Conservation (phyloP, 2,888 invertebrate species). For the Atrina japonica region DNA sequence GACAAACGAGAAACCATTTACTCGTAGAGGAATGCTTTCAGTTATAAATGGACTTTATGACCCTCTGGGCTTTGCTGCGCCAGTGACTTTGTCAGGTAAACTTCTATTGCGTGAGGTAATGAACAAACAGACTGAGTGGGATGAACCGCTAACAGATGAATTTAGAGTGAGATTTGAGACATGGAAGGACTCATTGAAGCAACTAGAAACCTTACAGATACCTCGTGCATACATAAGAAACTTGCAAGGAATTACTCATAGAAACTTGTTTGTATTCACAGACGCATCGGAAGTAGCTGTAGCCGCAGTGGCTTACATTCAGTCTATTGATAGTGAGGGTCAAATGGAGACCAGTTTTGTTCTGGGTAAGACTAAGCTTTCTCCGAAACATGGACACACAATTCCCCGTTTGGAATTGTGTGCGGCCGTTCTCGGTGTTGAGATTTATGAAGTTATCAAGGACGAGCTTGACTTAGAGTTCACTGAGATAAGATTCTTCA, state of each 20-base stretch:
- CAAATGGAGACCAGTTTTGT: slow-evolving; percentile 28
- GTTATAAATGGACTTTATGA: slow-evolving; percentile 49
- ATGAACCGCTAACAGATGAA: slow-evolving; percentile 47
- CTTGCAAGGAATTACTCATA: not conserved
- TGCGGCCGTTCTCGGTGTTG: slow-evolving; percentile 48
- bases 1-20: slow-evolving; percentile 34
- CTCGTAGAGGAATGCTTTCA: slow-evolving; percentile 48
- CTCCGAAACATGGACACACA: slow-evolving; percentile 46
- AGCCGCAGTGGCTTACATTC: slow-evolving; percentile 42
- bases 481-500: slow-evolving; percentile 33
- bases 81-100: slow-evolving; percentile 45
- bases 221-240: slow-evolving; percentile 21
- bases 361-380: slow-evolving; percentile 44
- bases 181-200: slow-evolving; percentile 38
- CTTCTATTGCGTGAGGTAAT: slow-evolving; percentile 46
- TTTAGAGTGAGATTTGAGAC: slow-evolving; percentile 22
- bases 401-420: slow-evolving; percentile 55
- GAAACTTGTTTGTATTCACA: slow-evolving; percentile 37
- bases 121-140: slow-evolving; percentile 44
- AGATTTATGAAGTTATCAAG: slow-evolving; percentile 37
- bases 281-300: slow-evolving; percentile 48
- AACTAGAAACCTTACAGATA: slow-evolving; percentile 21
- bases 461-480: slow-evolving; percentile 33
- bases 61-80: slow-evolving; percentile 50
- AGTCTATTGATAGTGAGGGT: slow-evolving; percentile 10